Base-by-base conservation (phyloP, 2,797 vertebrate genomes). In the Poeciliopsis presidionis region DNA sequence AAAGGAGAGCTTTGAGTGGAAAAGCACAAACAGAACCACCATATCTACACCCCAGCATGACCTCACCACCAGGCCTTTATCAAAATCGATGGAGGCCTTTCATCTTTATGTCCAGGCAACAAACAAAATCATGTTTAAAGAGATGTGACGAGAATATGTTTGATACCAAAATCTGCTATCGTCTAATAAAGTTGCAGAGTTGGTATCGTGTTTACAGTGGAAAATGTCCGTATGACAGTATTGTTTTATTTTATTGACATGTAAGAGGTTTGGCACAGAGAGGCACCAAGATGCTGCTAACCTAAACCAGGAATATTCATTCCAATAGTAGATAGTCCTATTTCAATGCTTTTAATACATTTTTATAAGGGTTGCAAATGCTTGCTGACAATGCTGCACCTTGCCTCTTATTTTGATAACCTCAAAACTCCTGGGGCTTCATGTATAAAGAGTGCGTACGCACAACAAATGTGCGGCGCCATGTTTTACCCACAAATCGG, bases 81-180 rank as follows among this genome's bases (percentile, higher is more conserved):
- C 75, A 33, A 78, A 89, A 89, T 91, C 88, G 88, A 73, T 84
- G 79, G 53, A 78, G 74, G 59, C 73, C 83, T 90, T 93, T 90
- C 47, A 86, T 91, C 84, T 87, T 4, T 55, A 73, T 81, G 70
- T 84, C 79, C 78, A 71, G 79, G 76, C 75, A 33, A 53, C 84
- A 74, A 67, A 71, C 7, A 74, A 81, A 63, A 22, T 78, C 36
- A 76, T 67, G 47, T 63, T 74, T 77, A 20, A 30, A 14, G 7
- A 51, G 20, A 22, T 51, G 49, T 22, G 49, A 25, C 20, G 7
- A 51, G 49, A 51, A 9, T 51, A 51, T 51, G 20, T 51, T 51
- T 51, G 49, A 51, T 51, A 22, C 49, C 49, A 51, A 51, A 22
- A 7, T 51, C 49, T 1, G 49, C 20, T 51, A 28, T 57, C n/a